Evolutionary conservation across 1,140 invertebrate species (phyloP).

Genomic region (Drosophila baimaii): DNA sequence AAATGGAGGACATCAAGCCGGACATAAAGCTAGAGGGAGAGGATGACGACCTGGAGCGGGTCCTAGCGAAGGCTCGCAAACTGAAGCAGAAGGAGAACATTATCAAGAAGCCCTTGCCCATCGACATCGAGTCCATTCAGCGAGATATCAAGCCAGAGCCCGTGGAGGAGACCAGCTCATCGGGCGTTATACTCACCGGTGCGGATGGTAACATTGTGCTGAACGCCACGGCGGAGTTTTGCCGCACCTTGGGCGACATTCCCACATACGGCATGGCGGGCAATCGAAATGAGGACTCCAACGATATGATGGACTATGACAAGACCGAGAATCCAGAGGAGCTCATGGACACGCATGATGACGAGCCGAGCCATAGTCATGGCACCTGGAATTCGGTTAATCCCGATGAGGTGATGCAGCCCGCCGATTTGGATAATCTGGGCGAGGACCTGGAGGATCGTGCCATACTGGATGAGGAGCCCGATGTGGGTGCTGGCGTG

Average conservation of each 20-base stretch:
- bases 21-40: conserved; percentile 89
- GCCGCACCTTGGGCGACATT: conserved; percentile 97
- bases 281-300: conserved; percentile 92
- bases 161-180: conserved; percentile 60
- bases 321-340: conserved; percentile 65
- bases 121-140: conserved; percentile 83
- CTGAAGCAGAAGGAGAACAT: conserved; percentile 87
- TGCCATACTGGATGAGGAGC: conserved; percentile 96
- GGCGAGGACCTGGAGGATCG: conserved; percentile 86
- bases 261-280: conserved; percentile 95
- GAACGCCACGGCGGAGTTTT: conserved; percentile 98
- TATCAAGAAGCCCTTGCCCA: conserved; percentile 83
- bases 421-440: conserved; percentile 75
- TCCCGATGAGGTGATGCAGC: conserved; percentile 83
- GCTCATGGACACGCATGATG: conserved; percentile 52
- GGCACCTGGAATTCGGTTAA: conserved; percentile 85
- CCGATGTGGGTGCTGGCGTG: conserved; percentile 95
- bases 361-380: conserved; percentile 64
- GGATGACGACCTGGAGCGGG: conserved; percentile 88
- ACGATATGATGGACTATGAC: conserved; percentile 89
- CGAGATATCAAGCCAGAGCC: conserved; percentile 85
- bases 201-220: conserved; percentile 89
- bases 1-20: conserved; percentile 84
- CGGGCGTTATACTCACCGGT: conserved; percentile 31
- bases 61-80: conserved; percentile 90